Conservation (phyloP, 2,113 vertebrate genomes). For the Otus sunia region DNA sequence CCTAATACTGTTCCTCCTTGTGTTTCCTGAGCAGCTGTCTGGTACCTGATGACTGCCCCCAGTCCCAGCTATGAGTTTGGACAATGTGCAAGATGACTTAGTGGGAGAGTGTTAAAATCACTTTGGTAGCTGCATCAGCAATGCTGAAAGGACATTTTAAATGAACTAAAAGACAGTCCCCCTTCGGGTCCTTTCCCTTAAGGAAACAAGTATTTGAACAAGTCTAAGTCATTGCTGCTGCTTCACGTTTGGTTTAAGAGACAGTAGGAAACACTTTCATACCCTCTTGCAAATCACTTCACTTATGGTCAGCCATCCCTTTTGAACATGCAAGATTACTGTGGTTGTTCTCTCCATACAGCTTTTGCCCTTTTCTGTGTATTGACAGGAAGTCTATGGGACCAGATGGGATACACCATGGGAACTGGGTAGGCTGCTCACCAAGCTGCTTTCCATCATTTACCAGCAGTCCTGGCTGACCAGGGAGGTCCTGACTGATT, state of each 20-base stretch:
- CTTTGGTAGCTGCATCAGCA: background rate
- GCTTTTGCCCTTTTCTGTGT: background rate
- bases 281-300: background rate
- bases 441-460: too few relatives aligned
- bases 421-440: too few relatives aligned
- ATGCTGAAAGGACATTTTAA: background rate
- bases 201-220: background rate
- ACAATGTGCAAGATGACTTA: background rate
- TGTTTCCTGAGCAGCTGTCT: background rate
- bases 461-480: too few relatives aligned
- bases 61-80: background rate
- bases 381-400: background rate
- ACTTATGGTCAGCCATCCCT: background rate
- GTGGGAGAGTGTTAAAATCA: background rate
- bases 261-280: background rate
- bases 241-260: background rate
- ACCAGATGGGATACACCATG: too few relatives aligned
- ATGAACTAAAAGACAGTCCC: background rate
- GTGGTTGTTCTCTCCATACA: background rate
- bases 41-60: background rate
- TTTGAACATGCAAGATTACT: background rate
- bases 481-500: too few relatives aligned
- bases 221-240: background rate
- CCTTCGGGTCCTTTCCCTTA: background rate
- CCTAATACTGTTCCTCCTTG: background rate